These are phyloP conservation scores for Lordiphosa fenestrarum DNA, from an alignment of 2,888 invertebrate genomes.

Conservation along the genomic window DNA sequence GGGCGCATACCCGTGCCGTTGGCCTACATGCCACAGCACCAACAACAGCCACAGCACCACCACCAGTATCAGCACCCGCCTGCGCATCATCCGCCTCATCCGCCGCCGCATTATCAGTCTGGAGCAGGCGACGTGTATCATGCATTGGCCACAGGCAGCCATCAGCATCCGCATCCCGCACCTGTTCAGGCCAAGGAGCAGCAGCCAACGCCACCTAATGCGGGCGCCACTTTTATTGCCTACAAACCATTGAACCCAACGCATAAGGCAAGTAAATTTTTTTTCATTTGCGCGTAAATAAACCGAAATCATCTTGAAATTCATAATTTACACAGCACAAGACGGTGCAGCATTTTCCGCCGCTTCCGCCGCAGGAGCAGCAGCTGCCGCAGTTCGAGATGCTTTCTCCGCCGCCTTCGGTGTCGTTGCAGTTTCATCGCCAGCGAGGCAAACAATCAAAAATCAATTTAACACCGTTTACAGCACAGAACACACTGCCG, in stretches of 20 bases:
- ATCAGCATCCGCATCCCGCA: conserved; percentile 52
- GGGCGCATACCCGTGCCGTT: conserved; percentile 72
- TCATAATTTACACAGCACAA: conserved; percentile 67
- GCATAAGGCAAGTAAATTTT: conserved; percentile 60
- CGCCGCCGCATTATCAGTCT: conserved; percentile 52
- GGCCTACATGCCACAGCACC: conserved; percentile 71
- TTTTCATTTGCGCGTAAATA: conserved; percentile 40
- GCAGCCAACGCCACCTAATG: conserved; percentile 41
- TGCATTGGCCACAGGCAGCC: conserved; percentile 52
- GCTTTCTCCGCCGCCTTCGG: conserved; percentile 41
- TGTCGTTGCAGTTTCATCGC: conserved; percentile 49
- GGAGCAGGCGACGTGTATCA: conserved; percentile 74
- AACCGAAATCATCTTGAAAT: conserved; percentile 56
- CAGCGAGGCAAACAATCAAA: conserved; percentile 77
- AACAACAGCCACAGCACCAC: conserved; percentile 25
- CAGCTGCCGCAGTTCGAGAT: conserved; percentile 51
- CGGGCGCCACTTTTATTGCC: conserved; percentile 61
- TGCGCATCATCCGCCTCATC: conserved; percentile 39
- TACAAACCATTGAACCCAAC: conserved; percentile 62
- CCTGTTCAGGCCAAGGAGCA: conserved; percentile 46
- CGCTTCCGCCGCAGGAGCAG: conserved; percentile 48
- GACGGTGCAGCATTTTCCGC: conserved; percentile 77
- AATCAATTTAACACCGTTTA: conserved; percentile 82
- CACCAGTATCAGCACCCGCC: conserved; percentile 24
- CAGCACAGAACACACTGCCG: conserved; percentile 82